Conservation (phyloP, 2,113 vertebrate species). For the Theropithecus gelada region DNA sequence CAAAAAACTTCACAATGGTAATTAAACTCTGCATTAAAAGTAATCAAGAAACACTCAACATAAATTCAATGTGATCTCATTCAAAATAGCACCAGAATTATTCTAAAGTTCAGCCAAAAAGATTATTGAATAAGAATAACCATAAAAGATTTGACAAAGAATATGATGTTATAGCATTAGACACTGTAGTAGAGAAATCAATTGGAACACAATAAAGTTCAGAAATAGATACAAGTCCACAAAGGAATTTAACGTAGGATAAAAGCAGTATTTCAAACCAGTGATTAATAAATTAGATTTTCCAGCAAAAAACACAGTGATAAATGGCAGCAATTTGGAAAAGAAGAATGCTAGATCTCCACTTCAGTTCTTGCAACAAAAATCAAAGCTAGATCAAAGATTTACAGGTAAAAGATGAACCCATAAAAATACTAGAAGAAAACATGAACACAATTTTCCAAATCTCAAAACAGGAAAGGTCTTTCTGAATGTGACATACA, state of each 20-base stretch:
- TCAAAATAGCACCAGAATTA: neutral
- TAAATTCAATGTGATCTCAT: neutral
- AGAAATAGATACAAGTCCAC: neutral
- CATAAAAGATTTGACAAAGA: neutral
- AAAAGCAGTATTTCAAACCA: slow-evolving; percentile 20
- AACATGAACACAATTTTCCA: neutral
- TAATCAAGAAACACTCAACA: neutral
- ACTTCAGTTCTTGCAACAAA: neutral
- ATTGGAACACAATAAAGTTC: neutral
- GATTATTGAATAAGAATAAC: slow-evolving; percentile 9
- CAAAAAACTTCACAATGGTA: neutral
- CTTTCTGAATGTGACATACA: slow-evolving; percentile 30
- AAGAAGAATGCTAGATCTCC: slow-evolving; percentile 11
- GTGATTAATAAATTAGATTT: neutral
- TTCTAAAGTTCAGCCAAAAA: neutral
- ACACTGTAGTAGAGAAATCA: neutral
- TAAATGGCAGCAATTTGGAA: neutral
- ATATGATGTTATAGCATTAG: neutral
- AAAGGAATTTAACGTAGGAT: neutral
- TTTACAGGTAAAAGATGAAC: neutral
- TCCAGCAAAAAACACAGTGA: slow-evolving; percentile 14
- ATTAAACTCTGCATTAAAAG: slow-evolving; percentile 1
- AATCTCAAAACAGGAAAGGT: neutral
- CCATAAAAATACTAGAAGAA: slow-evolving; percentile 41
- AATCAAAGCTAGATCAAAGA: neutral